These are phyloP conservation scores for Drosophila merina DNA, from an alignment of 2,888 invertebrate genomes.

Conservation along the genomic window DNA sequence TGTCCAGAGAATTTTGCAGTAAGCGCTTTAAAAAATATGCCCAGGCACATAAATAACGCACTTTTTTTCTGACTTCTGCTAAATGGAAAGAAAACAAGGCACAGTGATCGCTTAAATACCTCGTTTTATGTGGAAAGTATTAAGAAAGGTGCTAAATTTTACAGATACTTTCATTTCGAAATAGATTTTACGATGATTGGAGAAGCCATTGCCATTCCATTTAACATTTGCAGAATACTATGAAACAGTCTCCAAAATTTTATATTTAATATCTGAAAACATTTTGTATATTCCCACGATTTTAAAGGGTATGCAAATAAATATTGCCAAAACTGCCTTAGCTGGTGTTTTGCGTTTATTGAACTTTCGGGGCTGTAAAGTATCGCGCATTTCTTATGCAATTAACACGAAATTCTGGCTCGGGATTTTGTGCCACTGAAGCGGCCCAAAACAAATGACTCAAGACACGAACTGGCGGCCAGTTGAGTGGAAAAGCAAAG, in stretches of 20 bases:
- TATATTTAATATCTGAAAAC: background rate
- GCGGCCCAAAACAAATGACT: conserved; percentile 63
- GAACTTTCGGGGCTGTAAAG: conserved; percentile 65
- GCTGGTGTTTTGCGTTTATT: conserved; percentile 64
- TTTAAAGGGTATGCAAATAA: conserved; percentile 15
- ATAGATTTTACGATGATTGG: background rate
- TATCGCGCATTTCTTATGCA: conserved; percentile 70
- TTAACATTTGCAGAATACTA: background rate
- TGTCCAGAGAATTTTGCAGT: conserved; percentile 18
- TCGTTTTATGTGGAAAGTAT: background rate
- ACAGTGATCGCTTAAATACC: conserved; percentile 18
- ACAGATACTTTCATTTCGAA: background rate
- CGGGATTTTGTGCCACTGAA: conserved; percentile 13
- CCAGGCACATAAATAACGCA: conserved; percentile 37
- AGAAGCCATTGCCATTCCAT: background rate
- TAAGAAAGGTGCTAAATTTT: conserved; percentile 7
- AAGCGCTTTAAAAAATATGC: conserved; percentile 36
- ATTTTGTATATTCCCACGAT: background rate
- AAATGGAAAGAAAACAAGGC: conserved; percentile 30
- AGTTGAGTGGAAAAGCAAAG: conserved; percentile 20
- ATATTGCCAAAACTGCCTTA: conserved; percentile 13
- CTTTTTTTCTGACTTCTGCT: conserved; percentile 35
- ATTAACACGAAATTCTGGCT: conserved; percentile 65
- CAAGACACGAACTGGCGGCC: conserved; percentile 68
- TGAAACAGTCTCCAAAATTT: too few relatives aligned